Percentiles rank a stretch among this genome's conserved stretches.
Evolutionary conservation across 2,888 invertebrate species (phyloP).

Genomic region (Spilosoma lubricipeda): DNA sequence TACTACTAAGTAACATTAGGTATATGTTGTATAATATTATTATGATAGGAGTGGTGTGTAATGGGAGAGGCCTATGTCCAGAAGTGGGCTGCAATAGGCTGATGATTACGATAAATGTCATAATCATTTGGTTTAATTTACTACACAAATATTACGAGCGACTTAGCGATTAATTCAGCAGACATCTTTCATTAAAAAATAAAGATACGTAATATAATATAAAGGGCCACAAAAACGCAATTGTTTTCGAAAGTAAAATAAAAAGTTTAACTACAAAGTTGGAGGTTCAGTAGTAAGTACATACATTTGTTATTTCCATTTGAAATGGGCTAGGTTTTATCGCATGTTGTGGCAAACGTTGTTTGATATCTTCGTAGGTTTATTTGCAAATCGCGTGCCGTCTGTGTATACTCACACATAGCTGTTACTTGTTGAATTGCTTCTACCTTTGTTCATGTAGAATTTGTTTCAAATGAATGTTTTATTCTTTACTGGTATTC

Average conservation of each 20-base stretch:
- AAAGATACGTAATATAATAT: not conserved
- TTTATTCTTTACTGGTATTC: conserved; percentile 50
- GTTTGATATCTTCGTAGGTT: conserved; percentile 82
- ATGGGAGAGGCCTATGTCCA: no score
- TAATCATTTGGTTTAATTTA: no score
- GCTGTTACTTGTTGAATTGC: conserved; percentile 79
- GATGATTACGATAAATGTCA: not conserved
- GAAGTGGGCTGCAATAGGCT: no score
- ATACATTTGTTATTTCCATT: conserved; percentile 77
- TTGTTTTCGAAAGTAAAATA: conserved; percentile 50
- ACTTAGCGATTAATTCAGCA: not conserved
- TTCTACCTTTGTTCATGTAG: conserved; percentile 64
- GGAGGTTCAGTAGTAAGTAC: conserved; percentile 57
- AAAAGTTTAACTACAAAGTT: conserved; percentile 56
- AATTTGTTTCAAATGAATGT: conserved; percentile 56
- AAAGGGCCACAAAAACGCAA: not conserved
- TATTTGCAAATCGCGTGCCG: conserved; percentile 84
- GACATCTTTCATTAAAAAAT: not conserved
- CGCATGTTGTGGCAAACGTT: conserved; percentile 73
- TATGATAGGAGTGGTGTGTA: no score
- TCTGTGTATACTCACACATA: conserved; percentile 63
- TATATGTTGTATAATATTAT: not conserved
- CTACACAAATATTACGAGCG: not conserved
- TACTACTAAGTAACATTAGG: no score
- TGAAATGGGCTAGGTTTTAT: conserved; percentile 73